Base-by-base conservation (phyloP, 2,797 vertebrate species). In the Rhynchonycteris naso region DNA sequence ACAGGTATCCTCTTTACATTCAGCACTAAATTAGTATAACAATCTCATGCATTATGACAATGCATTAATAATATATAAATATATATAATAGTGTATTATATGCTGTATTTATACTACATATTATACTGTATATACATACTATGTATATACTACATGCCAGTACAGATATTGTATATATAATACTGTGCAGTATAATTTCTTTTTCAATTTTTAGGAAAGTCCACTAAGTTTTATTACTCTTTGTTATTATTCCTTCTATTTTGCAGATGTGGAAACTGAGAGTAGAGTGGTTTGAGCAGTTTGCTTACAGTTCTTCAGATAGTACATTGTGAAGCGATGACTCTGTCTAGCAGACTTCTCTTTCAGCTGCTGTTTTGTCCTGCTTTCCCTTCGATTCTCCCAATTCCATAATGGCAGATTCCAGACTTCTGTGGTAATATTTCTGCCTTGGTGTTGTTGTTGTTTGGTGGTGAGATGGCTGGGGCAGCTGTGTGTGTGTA, bases 231-330 rank as follows among this genome's bases (percentile, higher is more conserved):
- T 76, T 76, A 54, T 52, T 76, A 75, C 54, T 54, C 54, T 76
- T 76, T 76, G 54, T 21, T 76, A 18, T 16, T 54, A 68, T 78
- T 87, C 35, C 18, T 1, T 52, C 15, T 14, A 59, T 66, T 87
- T 83, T 87, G 21, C 19, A 74, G 3, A 72, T 43, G 33, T 90
- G 28, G 54, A 87, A 63, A 83, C 71, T 35, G 61, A 89, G 21
- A 13, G 11, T 92, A 87, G 61, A 89, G 52, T 66, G 33, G 52
- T 81, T 85, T 88, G 56, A 43, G 16, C 66, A 76, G 91, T 93
- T 63, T 82, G n/a, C 8, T 21, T 30, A 61, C 61, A 89, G 21
- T 33, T 50, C 47, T 88, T 76, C 26, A 54, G 1, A 30, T 61
- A 1, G 26, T 47, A 63, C 28, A 47, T 47, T 38, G 4, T 50